Evolutionary conservation across 2,113 vertebrate genomes (phyloP).

Genomic region (Urocitellus parryii): DNA sequence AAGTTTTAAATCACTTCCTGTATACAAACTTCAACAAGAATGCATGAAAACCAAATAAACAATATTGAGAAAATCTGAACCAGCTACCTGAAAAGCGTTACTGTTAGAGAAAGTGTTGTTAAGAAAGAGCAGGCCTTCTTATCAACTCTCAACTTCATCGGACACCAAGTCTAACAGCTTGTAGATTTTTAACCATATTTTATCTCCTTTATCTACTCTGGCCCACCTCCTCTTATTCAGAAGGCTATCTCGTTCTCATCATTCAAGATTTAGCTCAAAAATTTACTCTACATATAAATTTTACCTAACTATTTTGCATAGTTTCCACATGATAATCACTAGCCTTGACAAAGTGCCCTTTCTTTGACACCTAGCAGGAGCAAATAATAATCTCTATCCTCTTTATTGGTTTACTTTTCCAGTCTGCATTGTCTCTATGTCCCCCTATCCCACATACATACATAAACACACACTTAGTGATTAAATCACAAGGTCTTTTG

Average conservation of each 20-base stretch:
- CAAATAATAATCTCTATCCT: neutral
- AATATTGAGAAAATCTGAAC: constrained; percentile 46
- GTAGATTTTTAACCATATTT: neutral
- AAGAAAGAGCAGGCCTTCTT: neutral
- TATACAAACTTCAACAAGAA: neutral
- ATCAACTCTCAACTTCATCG: neutral
- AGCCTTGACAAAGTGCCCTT: neutral
- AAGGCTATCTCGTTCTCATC: neutral
- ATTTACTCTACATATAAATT: neutral
- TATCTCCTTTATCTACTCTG: neutral
- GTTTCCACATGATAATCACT: neutral
- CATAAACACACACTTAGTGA: neutral
- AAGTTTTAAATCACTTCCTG: constrained; percentile 63
- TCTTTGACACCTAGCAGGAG: neutral
- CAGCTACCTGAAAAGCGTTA: constrained; percentile 20
- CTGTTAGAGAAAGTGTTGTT: neutral
- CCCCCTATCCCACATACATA: neutral
- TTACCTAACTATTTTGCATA: neutral
- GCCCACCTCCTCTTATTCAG: neutral
- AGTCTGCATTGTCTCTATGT: neutral
- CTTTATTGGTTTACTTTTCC: neutral
- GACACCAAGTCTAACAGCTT: neutral
- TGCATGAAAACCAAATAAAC: constrained; percentile 30
- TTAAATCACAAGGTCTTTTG: neutral
- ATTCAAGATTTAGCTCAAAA: neutral